phyloP scores from a whole-genome alignment of 2,113 vertebrate species.

The Callithrix jacchus region DNA sequence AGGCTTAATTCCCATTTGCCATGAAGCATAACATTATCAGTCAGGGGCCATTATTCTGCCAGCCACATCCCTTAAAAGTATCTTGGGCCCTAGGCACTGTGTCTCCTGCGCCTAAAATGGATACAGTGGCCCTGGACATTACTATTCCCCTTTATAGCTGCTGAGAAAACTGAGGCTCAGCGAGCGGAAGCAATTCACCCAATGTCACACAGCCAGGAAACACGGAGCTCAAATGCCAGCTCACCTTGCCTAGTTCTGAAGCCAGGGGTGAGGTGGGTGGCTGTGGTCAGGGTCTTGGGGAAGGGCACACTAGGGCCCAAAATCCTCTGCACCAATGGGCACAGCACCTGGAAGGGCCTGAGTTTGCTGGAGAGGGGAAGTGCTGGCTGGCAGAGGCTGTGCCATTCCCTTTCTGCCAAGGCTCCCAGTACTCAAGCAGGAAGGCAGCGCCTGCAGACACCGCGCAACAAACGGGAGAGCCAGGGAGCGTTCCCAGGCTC shows the following conservation, averaged over 20 bases:
- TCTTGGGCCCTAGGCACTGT: not conserved
- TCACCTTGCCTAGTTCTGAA: not conserved
- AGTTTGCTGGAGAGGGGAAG: not conserved
- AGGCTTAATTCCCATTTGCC: not conserved
- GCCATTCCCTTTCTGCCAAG: not conserved
- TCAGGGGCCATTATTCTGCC: not conserved
- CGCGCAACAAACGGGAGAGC: rapidly evolving
- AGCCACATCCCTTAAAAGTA: not conserved
- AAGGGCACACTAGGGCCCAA: not conserved
- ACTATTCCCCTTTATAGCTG: not conserved
- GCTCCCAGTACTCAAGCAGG: not conserved
- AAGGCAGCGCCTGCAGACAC: not conserved
- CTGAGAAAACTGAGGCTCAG: not conserved
- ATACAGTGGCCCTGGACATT: not conserved
- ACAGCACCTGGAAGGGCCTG: not conserved
- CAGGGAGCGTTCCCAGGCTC: rapidly evolving
- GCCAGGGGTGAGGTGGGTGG: rapidly evolving
- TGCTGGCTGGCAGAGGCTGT: too few relatives aligned
- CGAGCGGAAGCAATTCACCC: not conserved
- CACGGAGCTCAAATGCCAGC: not conserved
- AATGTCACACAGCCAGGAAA: not conserved
- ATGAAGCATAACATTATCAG: not conserved
- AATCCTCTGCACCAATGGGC: not conserved
- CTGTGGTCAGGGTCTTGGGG: not conserved
- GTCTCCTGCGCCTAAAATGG: not conserved